These are phyloP conservation scores for Drosophila infuscata DNA, from an alignment of 2,888 invertebrate species.

Conservation along the genomic window DNA sequence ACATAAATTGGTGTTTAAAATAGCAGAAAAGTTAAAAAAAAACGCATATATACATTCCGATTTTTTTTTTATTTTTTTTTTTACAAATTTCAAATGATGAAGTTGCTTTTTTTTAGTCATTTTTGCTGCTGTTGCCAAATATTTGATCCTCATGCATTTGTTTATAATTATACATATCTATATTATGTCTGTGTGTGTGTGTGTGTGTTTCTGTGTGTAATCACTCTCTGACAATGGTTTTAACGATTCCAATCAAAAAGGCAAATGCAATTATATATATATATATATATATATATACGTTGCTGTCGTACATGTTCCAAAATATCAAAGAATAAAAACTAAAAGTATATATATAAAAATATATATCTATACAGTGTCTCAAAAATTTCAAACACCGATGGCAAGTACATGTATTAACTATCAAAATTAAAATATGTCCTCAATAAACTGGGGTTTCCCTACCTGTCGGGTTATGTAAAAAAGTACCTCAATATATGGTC, in stretches of 20 bases:
- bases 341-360: too few species aligned
- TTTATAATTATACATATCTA: background rate
- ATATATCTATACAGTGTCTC: too few species aligned
- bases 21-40: background rate
- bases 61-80: too few species aligned
- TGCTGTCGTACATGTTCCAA: too few species aligned
- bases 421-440: too few species aligned
- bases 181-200: background rate
- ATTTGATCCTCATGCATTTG: background rate
- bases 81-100: background rate
- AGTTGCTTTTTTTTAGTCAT: background rate
- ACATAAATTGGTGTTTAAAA: background rate
- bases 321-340: too few species aligned
- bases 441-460: too few species aligned
- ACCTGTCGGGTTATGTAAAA: too few species aligned
- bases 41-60: background rate
- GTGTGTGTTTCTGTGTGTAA: background rate
- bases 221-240: slow-evolving; percentile 10
- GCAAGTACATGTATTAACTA: too few species aligned
- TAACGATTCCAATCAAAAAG: background rate
- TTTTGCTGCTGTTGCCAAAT: background rate
- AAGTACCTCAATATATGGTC: too few species aligned
- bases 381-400: too few species aligned
- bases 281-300: background rate
- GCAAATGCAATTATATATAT: slow-evolving; percentile 14